phyloP scores from a whole-genome alignment of 2,888 invertebrate genomes.

The Andricus quercusramuli region DNA sequence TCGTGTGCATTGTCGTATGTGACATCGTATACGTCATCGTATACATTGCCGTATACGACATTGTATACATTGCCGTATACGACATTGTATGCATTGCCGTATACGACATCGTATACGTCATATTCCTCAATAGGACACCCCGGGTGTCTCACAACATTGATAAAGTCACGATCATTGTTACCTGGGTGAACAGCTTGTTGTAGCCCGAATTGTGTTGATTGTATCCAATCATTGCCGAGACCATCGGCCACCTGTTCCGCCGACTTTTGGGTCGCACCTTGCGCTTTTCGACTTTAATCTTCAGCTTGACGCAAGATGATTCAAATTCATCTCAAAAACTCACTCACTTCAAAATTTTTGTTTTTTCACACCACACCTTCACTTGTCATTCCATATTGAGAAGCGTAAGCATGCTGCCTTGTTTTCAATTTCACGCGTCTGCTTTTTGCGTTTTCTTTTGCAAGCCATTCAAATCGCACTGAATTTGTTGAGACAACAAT shows the following conservation, averaged over 20 bases:
- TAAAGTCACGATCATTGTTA: conserved; percentile 70
- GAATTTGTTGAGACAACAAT: neutral
- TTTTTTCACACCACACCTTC: conserved; percentile 33
- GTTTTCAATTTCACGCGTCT: conserved; percentile 60
- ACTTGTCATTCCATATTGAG: conserved; percentile 29
- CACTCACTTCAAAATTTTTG: conserved; percentile 23
- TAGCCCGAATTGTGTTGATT: conserved; percentile 88
- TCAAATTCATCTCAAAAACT: neutral
- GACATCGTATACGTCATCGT: no score
- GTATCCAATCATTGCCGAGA: conserved; percentile 85
- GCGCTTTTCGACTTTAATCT: conserved; percentile 4
- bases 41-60: no score
- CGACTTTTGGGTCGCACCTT: conserved; percentile 53
- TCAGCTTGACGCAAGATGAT: neutral
- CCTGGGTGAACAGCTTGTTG: conserved; percentile 92
- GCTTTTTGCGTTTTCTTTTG: conserved; percentile 75
- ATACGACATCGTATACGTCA: no score
- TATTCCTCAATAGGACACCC: no score
- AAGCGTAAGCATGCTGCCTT: conserved; percentile 35
- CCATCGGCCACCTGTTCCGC: conserved; percentile 61
- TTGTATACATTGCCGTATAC: no score
- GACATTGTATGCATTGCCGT: no score
- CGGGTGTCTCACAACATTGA: neutral
- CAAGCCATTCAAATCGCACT: conserved; percentile 72
- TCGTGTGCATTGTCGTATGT: no score